Base-by-base conservation (phyloP, 1,140 invertebrate genomes). In the Drosophila malerkotliana region DNA sequence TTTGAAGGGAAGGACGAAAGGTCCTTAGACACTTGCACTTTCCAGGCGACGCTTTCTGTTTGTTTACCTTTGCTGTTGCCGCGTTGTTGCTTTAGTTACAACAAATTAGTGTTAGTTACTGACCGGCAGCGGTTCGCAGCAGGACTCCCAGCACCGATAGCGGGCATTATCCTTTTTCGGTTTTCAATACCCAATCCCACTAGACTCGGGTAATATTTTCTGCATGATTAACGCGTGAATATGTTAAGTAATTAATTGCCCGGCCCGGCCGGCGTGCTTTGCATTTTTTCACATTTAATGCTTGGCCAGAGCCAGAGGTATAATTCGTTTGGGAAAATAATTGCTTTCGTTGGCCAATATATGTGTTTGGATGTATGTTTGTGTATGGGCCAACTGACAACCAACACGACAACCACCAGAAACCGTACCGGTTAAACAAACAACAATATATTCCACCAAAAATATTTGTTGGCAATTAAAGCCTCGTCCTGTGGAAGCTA, bases 231-330 rank as follows among this genome's bases (percentile, higher is more conserved):
- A 79, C 79, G 76, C 56, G 44, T 47, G 58, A 73, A 88, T 73
- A 76, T 88, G 72, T 73, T 79, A 14, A 79, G 83, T 74, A 77
- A 88, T 88, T 82, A 71, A 88, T 88, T 88, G 68, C 41, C 66
- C 44, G 44, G 68, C 41, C 66, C 44, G 44, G 34, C 14, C 32
- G 9, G 52, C 21, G 55, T 57, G 32, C 28, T 37, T 52, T 57
- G 45, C 41, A 58, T 49, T 21, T 58, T 10, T 15, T 21, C n/a
- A 28, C 55, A 39, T 49, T 63, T 15, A 60, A 51, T 53, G 51
- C 4, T 0, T 26, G 12, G 66, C 52, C 51, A 4, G 66, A 37
- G 64, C 52, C 51, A 4, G 66, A 37, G 64, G 53, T 69, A 63
- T 68, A 53, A 64, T 64, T 45, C 45, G 54, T 47, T 72, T 56